Conservation (phyloP, 2,797 vertebrate species). For the Cetoscarus ocellatus region DNA sequence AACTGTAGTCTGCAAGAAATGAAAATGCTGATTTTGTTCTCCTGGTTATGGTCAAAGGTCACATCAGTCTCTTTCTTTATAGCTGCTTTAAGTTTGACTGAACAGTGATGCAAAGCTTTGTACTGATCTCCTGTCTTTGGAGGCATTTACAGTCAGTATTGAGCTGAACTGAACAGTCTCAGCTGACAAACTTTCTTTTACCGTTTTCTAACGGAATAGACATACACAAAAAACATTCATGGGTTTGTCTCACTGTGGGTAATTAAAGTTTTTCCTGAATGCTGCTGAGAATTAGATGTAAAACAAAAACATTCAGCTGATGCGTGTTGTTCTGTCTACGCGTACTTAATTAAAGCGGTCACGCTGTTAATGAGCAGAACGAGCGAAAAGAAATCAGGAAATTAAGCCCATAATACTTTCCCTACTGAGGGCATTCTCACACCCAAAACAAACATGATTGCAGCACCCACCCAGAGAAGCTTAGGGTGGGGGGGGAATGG, state of each 20-base stretch:
- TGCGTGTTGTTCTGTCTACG: background rate
- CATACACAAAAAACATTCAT: background rate
- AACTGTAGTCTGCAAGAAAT: no score
- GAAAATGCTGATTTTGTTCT: no score
- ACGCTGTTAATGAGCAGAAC: slow-evolving; percentile 4
- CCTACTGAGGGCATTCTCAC: background rate
- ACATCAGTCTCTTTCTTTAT: no score
- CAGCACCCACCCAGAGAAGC: slow-evolving; percentile 3
- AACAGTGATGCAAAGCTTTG: background rate
- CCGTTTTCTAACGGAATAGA: background rate
- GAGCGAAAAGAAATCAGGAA: slow-evolving; percentile 5
- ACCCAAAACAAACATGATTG: slow-evolving; percentile 8
- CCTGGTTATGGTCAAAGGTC: no score
- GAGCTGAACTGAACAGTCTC: background rate
- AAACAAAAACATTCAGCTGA: background rate
- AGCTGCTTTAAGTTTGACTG: no score
- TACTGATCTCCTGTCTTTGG: background rate
- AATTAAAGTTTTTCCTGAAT: slow-evolving; percentile 3
- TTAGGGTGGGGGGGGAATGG: background rate
- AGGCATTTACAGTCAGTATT: slow-evolving; percentile 7
- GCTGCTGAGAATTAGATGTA: background rate
- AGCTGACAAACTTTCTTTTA: background rate
- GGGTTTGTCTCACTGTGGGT: background rate
- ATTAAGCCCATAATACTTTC: slow-evolving; percentile 4
- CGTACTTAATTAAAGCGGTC: slow-evolving; percentile 14